These are phyloP conservation scores for Drosophila arawakana DNA, from an alignment of 1,140 invertebrate species.

Conservation along the genomic window DNA sequence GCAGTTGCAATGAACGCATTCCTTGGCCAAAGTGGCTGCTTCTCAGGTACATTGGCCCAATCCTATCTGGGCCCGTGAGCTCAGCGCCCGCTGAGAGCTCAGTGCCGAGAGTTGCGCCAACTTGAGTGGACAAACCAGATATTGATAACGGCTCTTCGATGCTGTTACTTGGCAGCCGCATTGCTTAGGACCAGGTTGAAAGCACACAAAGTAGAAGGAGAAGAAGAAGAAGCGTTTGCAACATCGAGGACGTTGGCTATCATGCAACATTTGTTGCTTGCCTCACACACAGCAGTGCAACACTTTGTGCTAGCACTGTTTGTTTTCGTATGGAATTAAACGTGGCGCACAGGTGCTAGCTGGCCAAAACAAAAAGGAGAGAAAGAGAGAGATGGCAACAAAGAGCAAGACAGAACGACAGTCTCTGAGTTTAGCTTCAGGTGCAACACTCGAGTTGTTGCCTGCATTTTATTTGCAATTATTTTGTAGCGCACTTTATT, in stretches of 20 bases:
- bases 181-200: constrained; percentile 60
- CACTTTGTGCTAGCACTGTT: constrained; percentile 68
- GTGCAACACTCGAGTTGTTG: constrained; percentile 55
- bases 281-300: constrained; percentile 56
- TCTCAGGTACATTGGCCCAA: constrained; percentile 83
- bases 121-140: constrained; percentile 84
- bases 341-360: constrained; percentile 71
- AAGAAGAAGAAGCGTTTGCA: constrained; percentile 14
- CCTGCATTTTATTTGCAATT: constrained; percentile 82
- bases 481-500: constrained; percentile 78
- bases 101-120: constrained; percentile 51
- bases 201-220: constrained; percentile 17
- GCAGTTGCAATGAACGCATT: constrained; percentile 69
- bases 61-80: constrained; percentile 61
- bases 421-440: constrained; percentile 44
- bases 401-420: neutral
- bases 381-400: neutral
- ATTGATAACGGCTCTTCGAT: constrained; percentile 84
- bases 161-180: constrained; percentile 78
- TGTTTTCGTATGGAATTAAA: constrained; percentile 79
- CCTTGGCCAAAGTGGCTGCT: constrained; percentile 78
- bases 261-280: constrained; percentile 74
- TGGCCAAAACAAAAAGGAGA: constrained; percentile 47
- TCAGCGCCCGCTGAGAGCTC: constrained; percentile 33
- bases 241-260: constrained; percentile 32